Conservation (phyloP, 2,888 invertebrate species). For the Autographa gamma region DNA sequence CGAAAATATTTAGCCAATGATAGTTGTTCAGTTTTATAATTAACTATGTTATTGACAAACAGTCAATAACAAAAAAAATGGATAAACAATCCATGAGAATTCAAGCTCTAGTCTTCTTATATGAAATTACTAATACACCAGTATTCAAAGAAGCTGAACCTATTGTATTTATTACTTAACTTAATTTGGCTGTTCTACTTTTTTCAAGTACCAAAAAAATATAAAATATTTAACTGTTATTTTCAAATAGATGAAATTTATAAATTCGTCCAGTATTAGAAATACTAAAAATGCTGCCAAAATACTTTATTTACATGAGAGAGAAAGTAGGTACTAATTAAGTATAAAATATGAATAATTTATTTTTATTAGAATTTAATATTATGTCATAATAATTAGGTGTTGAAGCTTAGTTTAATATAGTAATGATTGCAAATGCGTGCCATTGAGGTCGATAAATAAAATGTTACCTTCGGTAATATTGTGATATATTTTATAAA, state of each 20-base stretch:
- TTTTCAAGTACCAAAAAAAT: background rate
- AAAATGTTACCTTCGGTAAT: conserved; percentile 34
- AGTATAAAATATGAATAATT: conserved; percentile 20
- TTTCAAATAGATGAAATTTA: conserved; percentile 13
- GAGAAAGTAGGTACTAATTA: conserved; percentile 9
- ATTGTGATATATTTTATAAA: conserved; percentile 57
- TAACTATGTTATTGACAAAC: background rate
- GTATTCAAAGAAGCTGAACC: background rate
- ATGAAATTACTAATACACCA: background rate
- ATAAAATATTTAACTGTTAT: background rate
- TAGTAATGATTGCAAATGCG: conserved; percentile 12
- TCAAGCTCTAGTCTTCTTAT: background rate
- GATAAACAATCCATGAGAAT: background rate
- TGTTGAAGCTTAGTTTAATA: conserved; percentile 13
- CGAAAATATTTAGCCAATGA: background rate
- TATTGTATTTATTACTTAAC: background rate
- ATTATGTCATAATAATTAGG: conserved; percentile 8
- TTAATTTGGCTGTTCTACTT: background rate
- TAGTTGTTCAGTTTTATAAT: background rate
- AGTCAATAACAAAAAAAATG: no score
- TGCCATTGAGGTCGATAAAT: conserved; percentile 36
- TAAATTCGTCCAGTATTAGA: conserved; percentile 26
- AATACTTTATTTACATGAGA: conserved; percentile 21
- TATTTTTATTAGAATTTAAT: conserved; percentile 11
- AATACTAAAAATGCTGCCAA: conserved; percentile 25